Base-by-base conservation (phyloP, 2,797 vertebrate species). In the Darevskia mixta region DNA sequence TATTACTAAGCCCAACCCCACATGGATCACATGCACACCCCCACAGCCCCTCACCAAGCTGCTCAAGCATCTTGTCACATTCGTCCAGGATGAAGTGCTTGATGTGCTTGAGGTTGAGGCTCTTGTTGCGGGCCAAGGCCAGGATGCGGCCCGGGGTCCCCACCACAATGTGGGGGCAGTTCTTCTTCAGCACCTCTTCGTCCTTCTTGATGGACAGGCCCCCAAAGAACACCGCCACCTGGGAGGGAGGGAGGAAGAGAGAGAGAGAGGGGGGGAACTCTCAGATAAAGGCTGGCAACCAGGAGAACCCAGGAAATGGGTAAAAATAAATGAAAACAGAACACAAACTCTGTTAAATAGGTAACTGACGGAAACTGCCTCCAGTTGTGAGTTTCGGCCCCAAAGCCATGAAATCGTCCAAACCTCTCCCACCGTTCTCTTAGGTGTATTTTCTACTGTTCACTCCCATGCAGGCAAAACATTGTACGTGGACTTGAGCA, bases 1-100 rank as follows among this genome's bases (percentile, higher is more conserved):
- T n/a, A n/a, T n/a, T n/a, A n/a, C n/a, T 25, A 15, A 27, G 23
- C 10, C 82, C 35, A n/a, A 23, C 61, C 66, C 66, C 66, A 72
- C 18, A 38, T 3, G 8, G 55, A 72, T 8, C n/a, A 9, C 18
- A 72, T 18, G 17, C 32, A 5, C 32, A 8, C 72, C 4, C n/a
- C 29, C 41, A n/a, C 29, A 32, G 61, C 17, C 1, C 90, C 97
- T 97, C 93, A 98, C 98, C 97, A 80, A 98, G 97, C 83, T 98
- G 98, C 93, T 98, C 97, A 79, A 98, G 96, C 98, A 98, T 98
- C 94, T 98, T 98, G 94, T 98, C 98, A 17, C 98, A 98, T 91
- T 98, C 98, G 89, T 98, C 98, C 96, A 98, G 96, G 95, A 98
- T 98, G 93, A 98, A 98, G 89, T 98, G 97, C 90, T 98, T 98